Percentiles rank a stretch among this genome's conserved stretches.
Evolutionary conservation across 1,140 invertebrate species (phyloP).

Genomic region (Phthorimaea operculella): DNA sequence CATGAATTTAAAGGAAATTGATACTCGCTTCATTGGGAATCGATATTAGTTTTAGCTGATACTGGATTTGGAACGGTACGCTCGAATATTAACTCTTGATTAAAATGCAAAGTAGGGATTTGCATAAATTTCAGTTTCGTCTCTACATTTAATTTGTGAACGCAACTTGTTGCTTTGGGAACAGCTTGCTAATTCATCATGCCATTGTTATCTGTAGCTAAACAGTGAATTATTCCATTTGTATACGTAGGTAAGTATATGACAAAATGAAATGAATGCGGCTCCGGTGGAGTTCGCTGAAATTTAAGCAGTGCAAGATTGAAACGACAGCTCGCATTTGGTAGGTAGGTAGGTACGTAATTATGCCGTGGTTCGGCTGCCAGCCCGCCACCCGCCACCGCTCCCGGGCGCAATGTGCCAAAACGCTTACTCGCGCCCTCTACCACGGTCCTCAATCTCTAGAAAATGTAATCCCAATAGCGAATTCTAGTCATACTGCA

Average conservation of each 20-base stretch:
- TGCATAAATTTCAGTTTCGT: neutral
- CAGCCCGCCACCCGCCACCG: constrained; percentile 2
- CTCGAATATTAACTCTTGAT: too few relatives aligned
- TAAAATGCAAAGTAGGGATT: too few relatives aligned
- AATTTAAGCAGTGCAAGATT: constrained; percentile 63
- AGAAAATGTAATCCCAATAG: too few relatives aligned
- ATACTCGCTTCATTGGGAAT: neutral
- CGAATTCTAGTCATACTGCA: too few relatives aligned
- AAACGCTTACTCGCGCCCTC: constrained; percentile 57
- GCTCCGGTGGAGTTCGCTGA: constrained; percentile 47
- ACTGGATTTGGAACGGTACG: neutral
- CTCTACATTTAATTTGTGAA: neutral
- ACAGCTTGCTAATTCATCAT: neutral
- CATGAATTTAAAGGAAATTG: constrained; percentile 4
- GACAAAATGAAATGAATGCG: constrained; percentile 57
- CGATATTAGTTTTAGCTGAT: constrained; percentile 1
- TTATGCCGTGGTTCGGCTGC: constrained; percentile 26
- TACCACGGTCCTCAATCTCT: constrained; percentile 17
- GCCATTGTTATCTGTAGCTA: constrained; percentile 3
- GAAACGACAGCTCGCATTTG: constrained; percentile 60
- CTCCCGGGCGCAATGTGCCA: constrained; percentile 51
- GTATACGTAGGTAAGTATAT: constrained; percentile 16
- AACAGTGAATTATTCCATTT: constrained; percentile 1
- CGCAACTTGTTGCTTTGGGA: constrained; percentile 2
- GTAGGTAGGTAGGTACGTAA: constrained; percentile 59